phyloP scores from a whole-genome alignment of 2,113 vertebrate genomes.

The Chaetops frenatus region DNA sequence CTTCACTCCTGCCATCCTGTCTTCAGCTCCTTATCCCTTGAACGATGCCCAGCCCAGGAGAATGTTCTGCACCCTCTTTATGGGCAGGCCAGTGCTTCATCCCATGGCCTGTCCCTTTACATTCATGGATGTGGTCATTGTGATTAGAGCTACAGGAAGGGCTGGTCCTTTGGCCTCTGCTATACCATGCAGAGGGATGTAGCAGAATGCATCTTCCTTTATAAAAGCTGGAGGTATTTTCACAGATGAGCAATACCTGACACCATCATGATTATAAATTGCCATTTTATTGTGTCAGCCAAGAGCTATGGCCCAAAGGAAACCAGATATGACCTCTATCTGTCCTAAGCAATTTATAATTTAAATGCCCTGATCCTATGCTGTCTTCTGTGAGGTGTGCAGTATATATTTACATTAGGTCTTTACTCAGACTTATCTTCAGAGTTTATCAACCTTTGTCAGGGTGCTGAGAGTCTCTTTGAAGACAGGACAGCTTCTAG shows the following conservation, averaged over 20 bases:
- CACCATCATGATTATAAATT: background rate
- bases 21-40: background rate
- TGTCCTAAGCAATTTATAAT: background rate
- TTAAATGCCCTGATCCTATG: background rate
- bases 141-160: background rate
- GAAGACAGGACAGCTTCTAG: background rate
- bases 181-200: background rate
- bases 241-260: background rate
- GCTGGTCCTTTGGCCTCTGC: background rate
- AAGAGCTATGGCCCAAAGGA: background rate
- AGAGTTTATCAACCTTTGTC: background rate
- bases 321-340: fast-evolving
- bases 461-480: background rate
- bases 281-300: background rate
- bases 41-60: background rate
- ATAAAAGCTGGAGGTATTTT: background rate
- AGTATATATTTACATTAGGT: background rate
- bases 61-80: background rate
- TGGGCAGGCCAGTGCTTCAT: background rate
- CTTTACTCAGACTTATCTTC: background rate
- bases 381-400: background rate
- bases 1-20: background rate
- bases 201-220: background rate
- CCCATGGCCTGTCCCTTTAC: background rate
- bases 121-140: background rate